Evolutionary conservation across 2,888 invertebrate genomes (phyloP).

Genomic region (Lasioglossum malachurum): DNA sequence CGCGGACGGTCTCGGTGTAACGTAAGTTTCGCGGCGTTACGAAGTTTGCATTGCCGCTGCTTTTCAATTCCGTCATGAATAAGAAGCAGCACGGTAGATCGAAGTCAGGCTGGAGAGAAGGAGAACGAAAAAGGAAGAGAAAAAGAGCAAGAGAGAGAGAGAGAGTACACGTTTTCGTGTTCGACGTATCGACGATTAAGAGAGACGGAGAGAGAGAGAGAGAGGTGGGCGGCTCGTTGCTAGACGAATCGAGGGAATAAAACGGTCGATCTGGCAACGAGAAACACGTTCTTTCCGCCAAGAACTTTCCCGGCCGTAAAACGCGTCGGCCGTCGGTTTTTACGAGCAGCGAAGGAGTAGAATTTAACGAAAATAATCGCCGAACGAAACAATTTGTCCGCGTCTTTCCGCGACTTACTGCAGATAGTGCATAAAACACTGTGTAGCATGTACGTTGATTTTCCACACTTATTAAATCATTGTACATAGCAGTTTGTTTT

Average conservation of each 20-base stretch:
- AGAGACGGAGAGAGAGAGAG: background rate
- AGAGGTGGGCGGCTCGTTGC: background rate
- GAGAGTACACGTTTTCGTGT: background rate
- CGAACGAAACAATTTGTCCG: conserved; percentile 22
- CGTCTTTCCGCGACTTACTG: background rate
- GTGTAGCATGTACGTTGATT: no score
- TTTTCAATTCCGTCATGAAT: conserved; percentile 24
- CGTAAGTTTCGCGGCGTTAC: conserved; percentile 4
- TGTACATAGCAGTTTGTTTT: background rate
- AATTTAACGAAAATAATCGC: conserved; percentile 26
- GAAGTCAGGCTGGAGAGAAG: background rate
- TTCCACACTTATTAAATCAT: no score
- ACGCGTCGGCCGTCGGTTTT: background rate
- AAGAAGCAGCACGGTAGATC: background rate
- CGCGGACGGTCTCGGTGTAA: background rate
- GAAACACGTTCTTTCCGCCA: background rate
- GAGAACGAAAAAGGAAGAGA: background rate
- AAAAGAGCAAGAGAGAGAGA: background rate
- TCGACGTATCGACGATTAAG: background rate
- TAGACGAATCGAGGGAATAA: background rate
- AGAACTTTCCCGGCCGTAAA: conserved; percentile 7
- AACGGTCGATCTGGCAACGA: background rate
- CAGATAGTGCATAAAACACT: no score
- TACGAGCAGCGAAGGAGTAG: conserved; percentile 16
- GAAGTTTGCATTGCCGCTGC: conserved; percentile 3